These are phyloP conservation scores for Galeopterus variegatus DNA, from an alignment of 2,113 vertebrate genomes.

Conservation along the genomic window DNA sequence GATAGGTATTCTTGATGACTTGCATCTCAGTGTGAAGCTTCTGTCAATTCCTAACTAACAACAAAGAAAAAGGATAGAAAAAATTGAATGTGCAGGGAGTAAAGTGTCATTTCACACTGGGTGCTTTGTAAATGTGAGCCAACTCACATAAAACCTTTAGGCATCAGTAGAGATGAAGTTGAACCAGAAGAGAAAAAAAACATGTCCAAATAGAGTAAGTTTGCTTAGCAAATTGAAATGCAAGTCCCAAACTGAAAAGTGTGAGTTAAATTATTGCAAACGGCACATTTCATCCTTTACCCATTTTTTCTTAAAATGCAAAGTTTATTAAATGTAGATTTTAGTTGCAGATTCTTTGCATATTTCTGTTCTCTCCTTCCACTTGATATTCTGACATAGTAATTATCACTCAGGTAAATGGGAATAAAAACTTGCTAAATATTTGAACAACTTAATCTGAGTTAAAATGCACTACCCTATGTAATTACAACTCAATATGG, in stretches of 20 bases:
- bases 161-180: constrained; percentile 66
- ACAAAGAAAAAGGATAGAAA: constrained; percentile 65
- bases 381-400: constrained; percentile 60
- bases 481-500: constrained; percentile 27
- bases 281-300: not conserved
- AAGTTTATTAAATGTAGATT: constrained; percentile 73
- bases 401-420: constrained; percentile 66
- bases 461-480: constrained; percentile 71
- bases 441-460: constrained; percentile 60
- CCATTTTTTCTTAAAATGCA: constrained; percentile 48
- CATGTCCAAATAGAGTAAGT: constrained; percentile 79
- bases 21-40: constrained; percentile 47
- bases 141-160: constrained; percentile 75
- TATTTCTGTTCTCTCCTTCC: constrained; percentile 52
- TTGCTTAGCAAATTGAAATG: constrained; percentile 85
- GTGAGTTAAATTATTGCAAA: constrained; percentile 77
- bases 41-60: constrained; percentile 68
- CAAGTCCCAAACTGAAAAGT: constrained; percentile 80
- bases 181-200: constrained; percentile 74
- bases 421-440: constrained; percentile 66
- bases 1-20: constrained; percentile 53
- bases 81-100: not conserved
- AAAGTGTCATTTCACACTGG: constrained; percentile 70
- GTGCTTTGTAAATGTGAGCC: constrained; percentile 78
- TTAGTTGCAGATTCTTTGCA: constrained; percentile 64